phyloP scores from a whole-genome alignment of 2,113 vertebrate species.

The Andinoacara biseriatus region DNA sequence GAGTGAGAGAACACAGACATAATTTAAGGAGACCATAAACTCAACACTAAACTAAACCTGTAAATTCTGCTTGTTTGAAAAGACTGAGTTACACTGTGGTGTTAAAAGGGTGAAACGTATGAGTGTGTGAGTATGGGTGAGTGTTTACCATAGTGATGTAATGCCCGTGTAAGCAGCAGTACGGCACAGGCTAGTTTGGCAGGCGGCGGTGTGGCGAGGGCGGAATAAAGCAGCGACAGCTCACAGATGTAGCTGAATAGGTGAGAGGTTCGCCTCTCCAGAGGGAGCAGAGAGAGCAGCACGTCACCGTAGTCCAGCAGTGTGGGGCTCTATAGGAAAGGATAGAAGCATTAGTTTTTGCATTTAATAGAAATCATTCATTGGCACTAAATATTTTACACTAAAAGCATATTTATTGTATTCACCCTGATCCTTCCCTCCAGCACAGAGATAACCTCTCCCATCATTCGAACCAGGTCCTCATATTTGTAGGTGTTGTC shows the following conservation, averaged over 20 bases:
- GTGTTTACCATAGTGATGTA: conserved; percentile 88
- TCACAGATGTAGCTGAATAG: conserved; percentile 94
- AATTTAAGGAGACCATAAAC: conserved; percentile 23
- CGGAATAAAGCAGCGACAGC: conserved; percentile 89
- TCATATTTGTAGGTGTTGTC: conserved; percentile 99
- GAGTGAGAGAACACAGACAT: conserved; percentile 16
- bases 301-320: conserved; percentile 94
- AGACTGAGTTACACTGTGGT: neutral
- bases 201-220: conserved; percentile 82
- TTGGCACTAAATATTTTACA: neutral
- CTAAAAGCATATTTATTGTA: neutral
- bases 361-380: neutral
- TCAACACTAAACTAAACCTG: neutral
- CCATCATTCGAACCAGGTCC: conserved; percentile 98
- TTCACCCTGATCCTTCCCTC: conserved; percentile 93
- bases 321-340: conserved; percentile 84
- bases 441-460: conserved; percentile 91
- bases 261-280: conserved; percentile 84
- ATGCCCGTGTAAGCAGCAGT: conserved; percentile 86
- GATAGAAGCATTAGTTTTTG: neutral
- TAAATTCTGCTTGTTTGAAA: conserved; percentile 31
- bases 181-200: conserved; percentile 87
- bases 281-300: conserved; percentile 80
- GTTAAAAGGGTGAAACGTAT: neutral
- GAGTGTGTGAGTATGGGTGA: neutral